Evolutionary conservation across 1,140 invertebrate species (phyloP).

Genomic region (Drosophila jambulina): DNA sequence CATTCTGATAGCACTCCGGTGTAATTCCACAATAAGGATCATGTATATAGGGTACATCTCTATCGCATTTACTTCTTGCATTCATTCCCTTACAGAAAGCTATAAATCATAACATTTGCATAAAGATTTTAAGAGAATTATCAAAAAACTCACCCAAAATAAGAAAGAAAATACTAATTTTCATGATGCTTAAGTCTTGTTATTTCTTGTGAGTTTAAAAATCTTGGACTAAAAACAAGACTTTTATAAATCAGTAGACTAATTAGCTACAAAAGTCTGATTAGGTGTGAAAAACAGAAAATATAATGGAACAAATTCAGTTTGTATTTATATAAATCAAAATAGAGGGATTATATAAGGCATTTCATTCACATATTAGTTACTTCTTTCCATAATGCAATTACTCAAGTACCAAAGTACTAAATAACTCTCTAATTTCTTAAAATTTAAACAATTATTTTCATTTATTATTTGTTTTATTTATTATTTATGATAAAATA

Average conservation of each 20-base stretch:
- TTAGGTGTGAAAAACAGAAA: background rate
- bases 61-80: background rate
- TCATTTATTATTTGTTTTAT: too few species aligned
- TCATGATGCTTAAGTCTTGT: background rate
- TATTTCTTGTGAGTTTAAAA: background rate
- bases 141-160: background rate
- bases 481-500: too few species aligned
- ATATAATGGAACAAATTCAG: background rate
- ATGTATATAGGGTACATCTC: background rate
- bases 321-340: background rate
- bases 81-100: background rate
- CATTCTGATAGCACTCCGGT: background rate
- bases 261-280: background rate
- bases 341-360: too few species aligned
- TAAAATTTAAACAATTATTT: too few species aligned
- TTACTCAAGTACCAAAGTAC: too few species aligned
- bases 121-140: background rate
- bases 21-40: background rate
- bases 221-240: background rate
- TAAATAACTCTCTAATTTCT: too few species aligned
- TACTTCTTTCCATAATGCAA: too few species aligned
- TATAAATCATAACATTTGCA: background rate
- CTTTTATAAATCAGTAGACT: background rate
- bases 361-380: too few species aligned
- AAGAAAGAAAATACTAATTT: background rate